Base-by-base conservation (phyloP, 2,113 vertebrate species). In the Pterocles burchelli region DNA sequence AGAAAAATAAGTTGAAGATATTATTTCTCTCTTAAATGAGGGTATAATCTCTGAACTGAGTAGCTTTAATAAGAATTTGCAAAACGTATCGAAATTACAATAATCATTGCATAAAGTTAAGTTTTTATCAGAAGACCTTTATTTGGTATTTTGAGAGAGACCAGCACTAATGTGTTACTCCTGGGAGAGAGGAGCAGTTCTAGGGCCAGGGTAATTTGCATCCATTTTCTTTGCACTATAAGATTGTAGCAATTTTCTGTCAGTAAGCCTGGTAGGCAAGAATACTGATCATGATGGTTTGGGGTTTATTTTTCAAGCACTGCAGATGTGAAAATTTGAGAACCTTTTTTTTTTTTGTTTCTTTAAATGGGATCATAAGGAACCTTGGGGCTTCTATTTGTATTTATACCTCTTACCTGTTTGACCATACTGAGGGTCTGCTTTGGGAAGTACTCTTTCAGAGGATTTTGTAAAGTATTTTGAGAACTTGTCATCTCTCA, bases 1-100 rank as follows among this genome's bases (percentile, higher is more conserved):
- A 95, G 66, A 93, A 92, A 72, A 90, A 61, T 41, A 78, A 94
- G 3, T 76, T 58, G 54, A 82, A 81, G 71, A 89, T n/a, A 63
- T 17, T 51, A 6, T 85, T 91, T 83, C 43, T 81, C 13, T 95
- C 31, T 48, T 88, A 43, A 70, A 77, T 59, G 25, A 70, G n/a
- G 24, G 55, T 77, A 17, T 52, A 55, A 63, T 62, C 63, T 83
- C 29, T 25, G 31, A 77, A 80, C 14, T 4, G 10, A 48, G 45
- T 29, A 86, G 59, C 24, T 88, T 94, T 77, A 59, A 13, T 33
- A 61, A 71, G 36, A 74, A 75, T 89, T 93, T 65, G 36, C 31
- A 65, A 63, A 57, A 61, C 29, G 4, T 86, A 15, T 54, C 2
- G 5, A 45, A 78, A 76, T 78, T 36, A 82, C 68, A 34, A 11